phyloP scores from a whole-genome alignment of 2,113 vertebrate genomes.

The Hippocampus zosterae region DNA sequence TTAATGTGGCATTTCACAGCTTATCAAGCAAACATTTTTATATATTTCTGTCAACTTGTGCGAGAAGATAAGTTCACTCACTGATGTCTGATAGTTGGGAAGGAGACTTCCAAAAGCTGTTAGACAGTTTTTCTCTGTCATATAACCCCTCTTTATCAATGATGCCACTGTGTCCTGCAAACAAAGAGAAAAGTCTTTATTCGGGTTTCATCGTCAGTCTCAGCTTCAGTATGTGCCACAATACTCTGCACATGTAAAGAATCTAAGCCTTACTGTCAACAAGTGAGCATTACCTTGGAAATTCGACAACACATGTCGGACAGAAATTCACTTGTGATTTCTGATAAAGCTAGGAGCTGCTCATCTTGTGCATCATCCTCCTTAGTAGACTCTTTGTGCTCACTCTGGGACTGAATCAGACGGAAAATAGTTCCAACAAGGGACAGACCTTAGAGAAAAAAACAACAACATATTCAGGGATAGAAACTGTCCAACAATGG shows the following conservation, averaged over 20 bases:
- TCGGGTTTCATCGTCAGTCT: neutral
- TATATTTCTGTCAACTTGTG: no score
- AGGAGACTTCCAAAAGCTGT: slow-evolving; percentile 77
- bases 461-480: neutral
- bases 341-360: slow-evolving; percentile 81
- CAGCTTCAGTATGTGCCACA: neutral
- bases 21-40: neutral
- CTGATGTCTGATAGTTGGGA: slow-evolving; percentile 74
- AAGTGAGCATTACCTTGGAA: slow-evolving; percentile 52
- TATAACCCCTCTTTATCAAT: slow-evolving; percentile 76
- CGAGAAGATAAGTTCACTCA: slow-evolving; percentile 62
- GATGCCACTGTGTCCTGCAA: slow-evolving; percentile 77
- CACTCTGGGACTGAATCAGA: slow-evolving; percentile 78
- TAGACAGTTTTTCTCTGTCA: slow-evolving; percentile 78
- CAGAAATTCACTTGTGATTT: slow-evolving; percentile 86
- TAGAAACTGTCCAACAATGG: no score
- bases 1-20: neutral
- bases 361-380: slow-evolving; percentile 66
- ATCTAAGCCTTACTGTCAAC: neutral
- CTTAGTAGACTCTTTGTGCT: slow-evolving; percentile 55
- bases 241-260: no score
- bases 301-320: slow-evolving; percentile 78
- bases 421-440: slow-evolving; percentile 81
- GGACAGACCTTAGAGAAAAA: slow-evolving; percentile 64
- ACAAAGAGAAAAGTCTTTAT: neutral